Percentiles rank a stretch among this genome's conserved stretches.
Evolutionary conservation across 2,797 vertebrate genomes (phyloP).

Genomic region (Saguinus oedipus): DNA sequence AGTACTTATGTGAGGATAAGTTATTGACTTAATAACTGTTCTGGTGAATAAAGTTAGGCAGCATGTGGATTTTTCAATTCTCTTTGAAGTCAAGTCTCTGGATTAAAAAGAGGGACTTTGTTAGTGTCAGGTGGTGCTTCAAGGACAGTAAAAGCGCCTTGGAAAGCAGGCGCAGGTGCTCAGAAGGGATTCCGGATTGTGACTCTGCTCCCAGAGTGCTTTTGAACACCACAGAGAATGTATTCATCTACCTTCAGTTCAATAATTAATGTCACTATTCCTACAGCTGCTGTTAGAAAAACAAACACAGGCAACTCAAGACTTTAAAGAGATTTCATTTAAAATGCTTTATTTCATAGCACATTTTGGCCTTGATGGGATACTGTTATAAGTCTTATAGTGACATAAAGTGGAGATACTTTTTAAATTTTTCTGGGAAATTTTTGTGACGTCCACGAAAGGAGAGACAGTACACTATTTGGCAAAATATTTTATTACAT

Average conservation of each 20-base stretch:
- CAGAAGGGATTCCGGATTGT: constrained; percentile 53
- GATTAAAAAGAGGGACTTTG: constrained; percentile 21
- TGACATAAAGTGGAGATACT: not conserved
- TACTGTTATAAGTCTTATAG: not conserved
- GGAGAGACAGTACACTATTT: not conserved
- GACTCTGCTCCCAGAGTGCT: constrained; percentile 54
- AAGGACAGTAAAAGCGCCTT: constrained; percentile 52
- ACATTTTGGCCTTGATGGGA: constrained; percentile 35
- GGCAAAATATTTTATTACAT: not conserved
- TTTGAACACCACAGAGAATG: constrained; percentile 58
- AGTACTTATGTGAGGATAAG: constrained; percentile 18
- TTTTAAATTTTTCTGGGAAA: constrained; percentile 8
- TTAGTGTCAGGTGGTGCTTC: constrained; percentile 42
- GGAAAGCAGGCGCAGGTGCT: constrained; percentile 6
- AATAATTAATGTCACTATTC: constrained; percentile 68
- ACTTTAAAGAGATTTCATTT: constrained; percentile 54
- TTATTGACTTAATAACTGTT: constrained; percentile 57
- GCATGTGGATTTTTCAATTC: constrained; percentile 70
- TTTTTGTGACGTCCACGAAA: constrained; percentile 20
- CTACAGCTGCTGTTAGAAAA: constrained; percentile 41
- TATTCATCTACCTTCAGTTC: constrained; percentile 60
- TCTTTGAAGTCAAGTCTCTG: constrained; percentile 68
- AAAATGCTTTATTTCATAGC: constrained; percentile 49
- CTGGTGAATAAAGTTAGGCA: constrained; percentile 51
- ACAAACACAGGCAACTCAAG: constrained; percentile 45